Conservation (phyloP, 2,888 invertebrate species). For the Yponomeuta malinellus region DNA sequence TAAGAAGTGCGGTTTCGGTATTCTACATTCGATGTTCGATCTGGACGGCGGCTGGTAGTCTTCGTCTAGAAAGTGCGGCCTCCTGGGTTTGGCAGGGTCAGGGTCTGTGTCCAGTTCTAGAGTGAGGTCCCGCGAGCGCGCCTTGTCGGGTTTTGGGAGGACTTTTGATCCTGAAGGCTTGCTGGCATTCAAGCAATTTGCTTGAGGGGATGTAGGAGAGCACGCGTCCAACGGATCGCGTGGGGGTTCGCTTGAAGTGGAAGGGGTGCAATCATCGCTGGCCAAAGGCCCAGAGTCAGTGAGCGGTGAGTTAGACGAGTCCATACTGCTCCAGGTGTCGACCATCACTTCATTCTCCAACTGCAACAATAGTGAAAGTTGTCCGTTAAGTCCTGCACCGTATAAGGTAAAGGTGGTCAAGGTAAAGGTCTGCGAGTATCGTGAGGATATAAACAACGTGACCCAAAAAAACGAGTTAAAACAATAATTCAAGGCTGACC, state of each 20-base stretch:
- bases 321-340: slow-evolving; percentile 75
- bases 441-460: slow-evolving; percentile 38
- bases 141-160: slow-evolving; percentile 51
- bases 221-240: slow-evolving; percentile 43
- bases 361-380: slow-evolving; percentile 52
- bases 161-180: slow-evolving; percentile 29
- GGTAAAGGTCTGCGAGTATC: slow-evolving; percentile 31
- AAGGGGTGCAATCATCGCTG: slow-evolving; percentile 69
- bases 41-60: slow-evolving; percentile 76
- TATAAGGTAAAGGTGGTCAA: slow-evolving; percentile 40
- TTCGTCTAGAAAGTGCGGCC: slow-evolving; percentile 78
- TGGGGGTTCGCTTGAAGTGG: slow-evolving; percentile 59
- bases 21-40: slow-evolving; percentile 66
- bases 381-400: slow-evolving; percentile 15
- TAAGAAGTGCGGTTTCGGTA: slow-evolving; percentile 71
- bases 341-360: slow-evolving; percentile 76
- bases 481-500: slow-evolving; percentile 42
- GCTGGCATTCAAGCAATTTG: slow-evolving; percentile 51
- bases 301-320: slow-evolving; percentile 71
- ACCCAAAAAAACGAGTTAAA: slow-evolving; percentile 34
- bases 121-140: slow-evolving; percentile 60
- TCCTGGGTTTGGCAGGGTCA: slow-evolving; percentile 52
- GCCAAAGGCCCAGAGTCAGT: slow-evolving; percentile 71
- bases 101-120: slow-evolving; percentile 58
- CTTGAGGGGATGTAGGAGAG: slow-evolving; percentile 45